These are phyloP conservation scores for Cyclura pinguis DNA, from an alignment of 2,797 vertebrate species.

Conservation along the genomic window DNA sequence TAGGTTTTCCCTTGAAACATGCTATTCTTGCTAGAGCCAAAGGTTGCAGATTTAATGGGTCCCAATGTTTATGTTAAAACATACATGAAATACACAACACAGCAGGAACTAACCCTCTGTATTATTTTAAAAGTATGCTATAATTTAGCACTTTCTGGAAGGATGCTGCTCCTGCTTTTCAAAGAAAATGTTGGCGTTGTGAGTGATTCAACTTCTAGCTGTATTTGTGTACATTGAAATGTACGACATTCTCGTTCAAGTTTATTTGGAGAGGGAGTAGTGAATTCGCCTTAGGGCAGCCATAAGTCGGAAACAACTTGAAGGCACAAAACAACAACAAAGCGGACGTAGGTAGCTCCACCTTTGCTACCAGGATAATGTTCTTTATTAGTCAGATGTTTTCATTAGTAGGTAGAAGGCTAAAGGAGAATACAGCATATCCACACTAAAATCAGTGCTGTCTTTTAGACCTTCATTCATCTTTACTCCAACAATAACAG, in stretches of 20 bases:
- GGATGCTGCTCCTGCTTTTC: conserved; percentile 34
- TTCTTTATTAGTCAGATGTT: conserved; percentile 12
- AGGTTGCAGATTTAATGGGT: conserved; percentile 24
- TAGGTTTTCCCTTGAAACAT: conserved; percentile 31
- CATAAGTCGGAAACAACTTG: no score
- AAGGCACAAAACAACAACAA: neutral
- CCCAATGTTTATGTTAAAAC: conserved; percentile 39
- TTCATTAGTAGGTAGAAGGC: conserved; percentile 27
- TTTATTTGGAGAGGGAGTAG: neutral
- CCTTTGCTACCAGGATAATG: neutral
- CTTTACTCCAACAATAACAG: conserved; percentile 5
- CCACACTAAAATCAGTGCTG: neutral
- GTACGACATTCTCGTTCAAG: neutral
- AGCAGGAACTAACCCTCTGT: conserved; percentile 33
- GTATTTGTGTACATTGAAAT: conserved; percentile 16
- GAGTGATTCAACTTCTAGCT: neutral
- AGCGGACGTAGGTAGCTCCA: neutral
- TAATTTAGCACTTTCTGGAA: conserved; percentile 27
- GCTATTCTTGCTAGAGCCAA: conserved; percentile 25
- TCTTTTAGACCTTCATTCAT: conserved; percentile 26
- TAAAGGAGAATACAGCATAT: conserved; percentile 10
- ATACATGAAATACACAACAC: conserved; percentile 36
- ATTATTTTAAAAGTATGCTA: conserved; percentile 40
- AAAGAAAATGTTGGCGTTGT: conserved; percentile 48
- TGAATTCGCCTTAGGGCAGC: no score